A percentile compares a stretch with the other conserved stretches of the same genome.
Conservation (phyloP, 2,797 vertebrate species). For the Tapera naevia region DNA sequence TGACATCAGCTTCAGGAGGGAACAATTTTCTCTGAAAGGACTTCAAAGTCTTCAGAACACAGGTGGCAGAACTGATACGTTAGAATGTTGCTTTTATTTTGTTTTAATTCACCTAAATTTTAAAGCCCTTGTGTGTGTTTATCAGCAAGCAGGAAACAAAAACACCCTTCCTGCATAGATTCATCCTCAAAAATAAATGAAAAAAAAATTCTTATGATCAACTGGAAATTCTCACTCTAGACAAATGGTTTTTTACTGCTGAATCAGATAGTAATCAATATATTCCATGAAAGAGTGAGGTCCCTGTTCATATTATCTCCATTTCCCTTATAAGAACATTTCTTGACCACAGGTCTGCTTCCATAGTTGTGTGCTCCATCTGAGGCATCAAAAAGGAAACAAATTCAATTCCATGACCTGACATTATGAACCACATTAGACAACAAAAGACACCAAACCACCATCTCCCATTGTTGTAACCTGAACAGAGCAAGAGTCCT, state of each 20-base stretch:
- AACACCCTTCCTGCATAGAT: not conserved
- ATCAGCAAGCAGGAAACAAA: not conserved
- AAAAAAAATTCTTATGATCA: not conserved
- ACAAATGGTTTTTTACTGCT: not conserved
- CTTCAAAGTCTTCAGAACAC: not conserved
- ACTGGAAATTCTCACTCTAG: not conserved
- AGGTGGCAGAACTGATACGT: not conserved
- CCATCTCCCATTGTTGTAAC: accelerated
- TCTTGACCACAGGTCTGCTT: not conserved
- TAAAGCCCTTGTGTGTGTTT: not conserved
- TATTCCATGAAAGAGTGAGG: not conserved
- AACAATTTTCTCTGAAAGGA: not conserved
- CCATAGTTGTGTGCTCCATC: not conserved
- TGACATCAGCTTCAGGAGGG: not conserved
- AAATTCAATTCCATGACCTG: not conserved
- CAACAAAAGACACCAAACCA: not conserved
- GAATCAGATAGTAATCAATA: not conserved
- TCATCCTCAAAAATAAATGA: not conserved
- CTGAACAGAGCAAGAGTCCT: not conserved
- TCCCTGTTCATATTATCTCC: not conserved
- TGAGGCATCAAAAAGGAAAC: not conserved
- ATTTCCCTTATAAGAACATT: not conserved
- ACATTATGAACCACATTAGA: not conserved
- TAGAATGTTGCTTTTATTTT: not conserved
- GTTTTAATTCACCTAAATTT: not conserved